Base-by-base conservation (phyloP, 2,797 vertebrate genomes). In the Notoglanidium macrostoma region DNA sequence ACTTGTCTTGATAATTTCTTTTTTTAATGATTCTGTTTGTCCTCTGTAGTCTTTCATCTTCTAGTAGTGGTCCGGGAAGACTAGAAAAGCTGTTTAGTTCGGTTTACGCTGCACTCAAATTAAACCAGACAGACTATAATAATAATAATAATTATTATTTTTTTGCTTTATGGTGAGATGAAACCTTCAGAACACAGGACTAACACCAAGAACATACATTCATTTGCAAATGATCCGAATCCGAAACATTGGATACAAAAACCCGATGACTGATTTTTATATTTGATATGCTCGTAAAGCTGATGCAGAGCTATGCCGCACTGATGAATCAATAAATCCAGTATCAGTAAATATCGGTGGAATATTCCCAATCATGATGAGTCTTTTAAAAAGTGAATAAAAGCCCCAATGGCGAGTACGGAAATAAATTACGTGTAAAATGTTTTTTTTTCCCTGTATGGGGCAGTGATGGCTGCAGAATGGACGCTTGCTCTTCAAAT, bases 391-490 rank as follows among this genome's bases (percentile, higher is more conserved):
- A 88, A 61, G n/a, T 21, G 19, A 85, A 40, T 63, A 82, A 80
- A 81, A 87, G 65, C 84, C 32, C 63, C 80, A 85, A 11, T 76
- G 68, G 57, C 12, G 10, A 46, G 17, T n/a, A 74, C 40, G 21
- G 73, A 67, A 86, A 86, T 86, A 86, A 86, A 86, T 86, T 86
- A 86, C 21, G 55, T 74, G 70, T 74, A 85, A 74, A 59, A 85
- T 59, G 51, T 26, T 51, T 51, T 67, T 10, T 51, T 44, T 6
- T 10, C 0, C 61, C 84, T 68, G 23, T 59, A 68, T 86, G 85
- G 89, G 94, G 92, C 88, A 88, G 92, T 94, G 95, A 95, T 94
- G 95, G 95, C 94, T 95, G 94, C 95, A 94, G 93, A 91, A 92
- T 91, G 92, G 7, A 29, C 23, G 26, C 61, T 29, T 93, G 92